phyloP scores from a whole-genome alignment of 92 coral and sea anemone genomes.

The Metridium senile region DNA sequence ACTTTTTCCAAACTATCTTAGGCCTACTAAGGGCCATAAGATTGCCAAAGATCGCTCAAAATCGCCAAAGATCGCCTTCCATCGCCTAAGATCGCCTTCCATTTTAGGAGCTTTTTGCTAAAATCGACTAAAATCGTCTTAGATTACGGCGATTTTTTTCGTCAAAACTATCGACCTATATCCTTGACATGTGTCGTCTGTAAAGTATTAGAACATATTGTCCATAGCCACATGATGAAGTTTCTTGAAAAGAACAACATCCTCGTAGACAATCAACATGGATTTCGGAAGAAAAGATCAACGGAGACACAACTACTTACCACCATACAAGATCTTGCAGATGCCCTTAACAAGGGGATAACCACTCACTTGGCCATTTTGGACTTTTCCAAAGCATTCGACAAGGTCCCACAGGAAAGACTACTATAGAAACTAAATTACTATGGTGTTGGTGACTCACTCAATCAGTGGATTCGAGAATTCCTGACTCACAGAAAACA shows the following conservation, averaged over 20 bases:
- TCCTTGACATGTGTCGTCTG: conserved; percentile 2
- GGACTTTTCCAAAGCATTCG: conserved; percentile 29
- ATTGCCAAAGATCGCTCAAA: too few relatives aligned
- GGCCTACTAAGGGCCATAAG: too few relatives aligned
- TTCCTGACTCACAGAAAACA: conserved; percentile 21
- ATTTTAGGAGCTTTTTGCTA: too few relatives aligned
- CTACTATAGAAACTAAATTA: conserved; percentile 16
- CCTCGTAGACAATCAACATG: conserved; percentile 25
- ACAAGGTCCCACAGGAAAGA: conserved; percentile 23
- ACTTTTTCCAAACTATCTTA: too few relatives aligned
- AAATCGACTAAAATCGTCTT: too few relatives aligned
- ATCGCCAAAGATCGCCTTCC: too few relatives aligned
- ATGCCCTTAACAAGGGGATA: neutral
- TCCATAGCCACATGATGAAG: conserved; percentile 16
- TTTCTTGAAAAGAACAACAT: neutral
- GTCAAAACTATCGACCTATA: conserved; percentile 8
- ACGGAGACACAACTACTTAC: conserved; percentile 15
- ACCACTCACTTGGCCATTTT: conserved; percentile 16
- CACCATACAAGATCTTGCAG: neutral
- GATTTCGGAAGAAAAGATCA: conserved; percentile 24
- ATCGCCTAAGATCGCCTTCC: too few relatives aligned
- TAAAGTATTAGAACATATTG: conserved; percentile 5
- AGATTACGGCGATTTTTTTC: too few relatives aligned
- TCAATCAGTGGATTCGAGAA: conserved; percentile 5
- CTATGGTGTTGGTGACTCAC: conserved; percentile 14